Evolutionary conservation across 1,140 invertebrate genomes (phyloP).

Genomic region (Bombus pyrosoma): DNA sequence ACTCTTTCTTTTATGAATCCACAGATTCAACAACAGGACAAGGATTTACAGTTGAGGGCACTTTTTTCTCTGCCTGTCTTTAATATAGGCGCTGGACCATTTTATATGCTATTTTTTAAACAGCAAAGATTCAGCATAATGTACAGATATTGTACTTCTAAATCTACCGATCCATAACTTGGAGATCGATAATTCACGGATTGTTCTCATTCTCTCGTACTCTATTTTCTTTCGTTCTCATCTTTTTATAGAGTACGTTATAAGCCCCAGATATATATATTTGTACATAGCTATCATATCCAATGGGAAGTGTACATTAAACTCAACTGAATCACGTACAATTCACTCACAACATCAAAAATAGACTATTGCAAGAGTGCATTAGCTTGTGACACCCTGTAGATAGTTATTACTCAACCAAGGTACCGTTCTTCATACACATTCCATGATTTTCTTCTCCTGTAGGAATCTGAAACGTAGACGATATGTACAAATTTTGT

Average conservation of each 20-base stretch:
- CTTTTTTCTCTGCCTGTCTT: slow-evolving; percentile 67
- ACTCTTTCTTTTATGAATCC: slow-evolving; percentile 51
- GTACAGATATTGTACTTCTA: slow-evolving; percentile 73
- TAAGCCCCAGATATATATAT: slow-evolving; percentile 77
- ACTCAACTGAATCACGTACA: slow-evolving; percentile 76
- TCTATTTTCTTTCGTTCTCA: slow-evolving; percentile 43
- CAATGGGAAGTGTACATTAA: slow-evolving; percentile 76
- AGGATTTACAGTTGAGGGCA: slow-evolving; percentile 68
- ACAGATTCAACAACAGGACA: slow-evolving; percentile 62
- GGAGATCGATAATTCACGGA: slow-evolving; percentile 61
- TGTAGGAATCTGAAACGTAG: slow-evolving; percentile 69
- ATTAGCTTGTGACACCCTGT: slow-evolving; percentile 75
- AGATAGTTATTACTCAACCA: slow-evolving; percentile 73
- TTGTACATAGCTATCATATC: slow-evolving; percentile 80
- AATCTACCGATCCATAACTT: slow-evolving; percentile 63
- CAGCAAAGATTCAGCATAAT: slow-evolving; percentile 70
- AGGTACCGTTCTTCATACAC: slow-evolving; percentile 61
- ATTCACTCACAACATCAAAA: slow-evolving; percentile 81
- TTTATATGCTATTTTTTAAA: slow-evolving; percentile 63
- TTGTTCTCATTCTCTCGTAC: slow-evolving; percentile 56
- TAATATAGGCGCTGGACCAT: slow-evolving; percentile 68
- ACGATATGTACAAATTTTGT: slow-evolving; percentile 73
- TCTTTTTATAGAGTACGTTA: slow-evolving; percentile 75
- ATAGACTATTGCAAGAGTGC: slow-evolving; percentile 80
- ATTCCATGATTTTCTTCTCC: slow-evolving; percentile 64